A percentile compares a stretch with the other conserved stretches of the same genome.
These are phyloP conservation scores for Enteromius unitaeniatus DNA, from an alignment of 2,797 vertebrate genomes.

Conservation along the genomic window DNA sequence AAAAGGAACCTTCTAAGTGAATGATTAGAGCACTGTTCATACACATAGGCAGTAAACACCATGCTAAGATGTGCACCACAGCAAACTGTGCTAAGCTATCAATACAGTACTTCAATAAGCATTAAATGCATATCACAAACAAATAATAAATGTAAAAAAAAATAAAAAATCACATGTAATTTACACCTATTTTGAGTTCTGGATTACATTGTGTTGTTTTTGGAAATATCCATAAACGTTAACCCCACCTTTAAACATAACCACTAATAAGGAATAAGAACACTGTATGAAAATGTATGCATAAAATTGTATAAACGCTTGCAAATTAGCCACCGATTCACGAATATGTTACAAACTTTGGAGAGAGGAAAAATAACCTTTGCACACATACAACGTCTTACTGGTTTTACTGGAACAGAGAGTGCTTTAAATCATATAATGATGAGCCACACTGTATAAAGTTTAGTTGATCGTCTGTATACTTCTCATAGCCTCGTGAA, in stretches of 20 bases:
- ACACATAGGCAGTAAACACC: not conserved
- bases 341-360: not conserved
- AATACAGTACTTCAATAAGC: not conserved
- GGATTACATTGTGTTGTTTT: not conserved
- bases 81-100: not conserved
- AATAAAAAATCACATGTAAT: not conserved
- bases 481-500: slow-evolving; percentile 1
- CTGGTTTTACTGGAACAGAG: not conserved
- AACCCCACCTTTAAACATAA: not conserved
- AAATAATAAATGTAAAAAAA: no score
- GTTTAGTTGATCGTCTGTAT: slow-evolving; percentile 7
- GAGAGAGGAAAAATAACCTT: not conserved
- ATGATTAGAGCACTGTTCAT: not conserved
- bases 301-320: not conserved
- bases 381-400: not conserved
- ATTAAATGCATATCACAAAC: not conserved
- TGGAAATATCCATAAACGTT: not conserved
- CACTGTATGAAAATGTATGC: not conserved
- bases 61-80: no score
- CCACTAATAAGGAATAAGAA: not conserved
- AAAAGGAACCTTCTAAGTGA: not conserved
- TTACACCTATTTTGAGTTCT: not conserved
- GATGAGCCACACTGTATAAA: slow-evolving; percentile 57
- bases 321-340: not conserved
- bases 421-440: slow-evolving; percentile 65